phyloP scores from a whole-genome alignment of 2,888 invertebrate species.

The Tipula confusa region DNA sequence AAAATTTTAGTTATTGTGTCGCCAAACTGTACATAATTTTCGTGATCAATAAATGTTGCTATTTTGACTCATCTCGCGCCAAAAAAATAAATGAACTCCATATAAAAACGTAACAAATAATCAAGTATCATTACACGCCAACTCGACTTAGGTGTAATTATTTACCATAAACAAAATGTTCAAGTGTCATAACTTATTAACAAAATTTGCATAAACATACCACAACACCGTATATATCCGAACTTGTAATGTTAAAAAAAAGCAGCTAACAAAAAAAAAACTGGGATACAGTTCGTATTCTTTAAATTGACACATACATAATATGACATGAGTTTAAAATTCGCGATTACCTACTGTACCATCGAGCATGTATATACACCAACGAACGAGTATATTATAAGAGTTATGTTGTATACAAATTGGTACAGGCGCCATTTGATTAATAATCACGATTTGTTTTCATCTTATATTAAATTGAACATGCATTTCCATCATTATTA shows the following conservation, averaged over 20 bases:
- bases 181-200: conserved; percentile 16
- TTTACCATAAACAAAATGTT: conserved; percentile 9
- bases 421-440: not conserved
- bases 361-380: too few relatives aligned
- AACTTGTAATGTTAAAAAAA: too few relatives aligned
- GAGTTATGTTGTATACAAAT: not conserved
- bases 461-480: not conserved
- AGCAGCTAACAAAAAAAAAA: not conserved
- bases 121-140: conserved; percentile 16
- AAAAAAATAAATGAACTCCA: not conserved
- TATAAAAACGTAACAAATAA: not conserved
- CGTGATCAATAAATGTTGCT: not conserved
- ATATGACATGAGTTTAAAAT: not conserved
- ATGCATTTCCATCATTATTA: not conserved
- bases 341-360: not conserved
- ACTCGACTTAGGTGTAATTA: not conserved
- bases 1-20: not conserved
- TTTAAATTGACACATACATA: not conserved
- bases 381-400: not conserved
- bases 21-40: not conserved
- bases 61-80: not conserved
- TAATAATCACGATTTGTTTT: not conserved
- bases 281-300: not conserved
- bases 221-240: not conserved
- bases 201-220: conserved; percentile 6